These are phyloP conservation scores for Apocheima hispidaria DNA, from an alignment of 2,888 invertebrate species.

Conservation along the genomic window DNA sequence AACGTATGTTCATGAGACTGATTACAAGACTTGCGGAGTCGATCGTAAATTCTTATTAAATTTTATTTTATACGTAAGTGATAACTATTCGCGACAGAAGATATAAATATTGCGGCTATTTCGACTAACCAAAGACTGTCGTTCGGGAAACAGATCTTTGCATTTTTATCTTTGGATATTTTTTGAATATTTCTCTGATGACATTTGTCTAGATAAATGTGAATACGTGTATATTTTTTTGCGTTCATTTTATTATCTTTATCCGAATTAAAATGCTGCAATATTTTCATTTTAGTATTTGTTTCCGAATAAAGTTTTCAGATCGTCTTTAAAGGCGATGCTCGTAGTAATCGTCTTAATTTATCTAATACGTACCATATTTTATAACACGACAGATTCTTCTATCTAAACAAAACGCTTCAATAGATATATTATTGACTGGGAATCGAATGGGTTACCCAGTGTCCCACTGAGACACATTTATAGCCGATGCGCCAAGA, in stretches of 20 bases:
- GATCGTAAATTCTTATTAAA: conserved; percentile 50
- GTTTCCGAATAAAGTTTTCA: not conserved
- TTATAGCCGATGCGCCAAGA: conserved; percentile 26
- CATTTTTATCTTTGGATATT: conserved; percentile 28
- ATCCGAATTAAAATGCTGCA: not conserved
- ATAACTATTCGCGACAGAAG: conserved; percentile 42
- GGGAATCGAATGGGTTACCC: conserved; percentile 10
- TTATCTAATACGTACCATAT: too few relatives aligned
- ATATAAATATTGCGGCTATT: conserved; percentile 45
- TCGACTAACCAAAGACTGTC: conserved; percentile 64
- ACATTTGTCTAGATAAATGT: conserved; percentile 15
- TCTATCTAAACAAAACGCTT: conserved; percentile 11
- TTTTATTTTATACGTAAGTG: conserved; percentile 38
- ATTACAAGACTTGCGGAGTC: conserved; percentile 58
- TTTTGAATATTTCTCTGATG: conserved; percentile 4
- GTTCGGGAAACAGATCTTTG: conserved; percentile 46
- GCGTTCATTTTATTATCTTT: not conserved
- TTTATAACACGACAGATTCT: not conserved
- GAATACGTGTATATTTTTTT: not conserved
- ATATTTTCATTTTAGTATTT: not conserved
- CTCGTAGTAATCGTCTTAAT: not conserved
- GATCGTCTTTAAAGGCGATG: not conserved
- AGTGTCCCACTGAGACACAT: conserved; percentile 10
- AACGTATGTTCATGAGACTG: conserved; percentile 68
- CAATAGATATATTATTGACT: not conserved